A percentile compares a stretch with the other conserved stretches of the same genome.
Evolutionary conservation across 1,140 invertebrate genomes (phyloP).

Genomic region (Zaprionus davidi): DNA sequence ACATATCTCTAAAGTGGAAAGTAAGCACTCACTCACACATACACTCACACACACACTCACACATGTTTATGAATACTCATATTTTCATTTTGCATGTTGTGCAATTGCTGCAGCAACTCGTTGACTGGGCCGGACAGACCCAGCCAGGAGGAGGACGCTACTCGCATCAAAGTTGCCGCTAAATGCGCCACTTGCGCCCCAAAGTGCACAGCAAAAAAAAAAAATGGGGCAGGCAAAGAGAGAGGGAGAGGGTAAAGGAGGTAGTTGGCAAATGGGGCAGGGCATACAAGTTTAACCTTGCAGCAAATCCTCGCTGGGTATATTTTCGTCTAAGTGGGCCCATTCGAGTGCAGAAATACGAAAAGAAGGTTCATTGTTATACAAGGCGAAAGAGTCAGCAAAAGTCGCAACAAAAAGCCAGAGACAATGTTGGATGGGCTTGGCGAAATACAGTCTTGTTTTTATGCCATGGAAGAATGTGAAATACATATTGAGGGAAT

Average conservation of each 20-base stretch:
- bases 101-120: conserved; percentile 20
- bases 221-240: not conserved
- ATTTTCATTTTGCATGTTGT: conserved; percentile 56
- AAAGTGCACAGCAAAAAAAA: conserved; percentile 40
- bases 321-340: conserved; percentile 11
- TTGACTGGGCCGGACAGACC: not conserved
- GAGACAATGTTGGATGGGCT: not conserved
- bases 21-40: conserved; percentile 22
- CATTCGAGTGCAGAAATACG: conserved; percentile 17
- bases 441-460: not conserved
- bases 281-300: conserved; percentile 22
- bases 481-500: not conserved
- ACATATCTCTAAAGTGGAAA: conserved; percentile 70
- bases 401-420: conserved; percentile 13
- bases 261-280: not conserved
- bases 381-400: conserved; percentile 20
- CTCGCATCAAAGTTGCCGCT: conserved; percentile 43
- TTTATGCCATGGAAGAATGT: not conserved
- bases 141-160: conserved; percentile 11
- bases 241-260: not conserved
- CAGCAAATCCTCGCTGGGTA: conserved; percentile 17
- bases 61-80: conserved; percentile 20
- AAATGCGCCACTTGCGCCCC: conserved; percentile 35
- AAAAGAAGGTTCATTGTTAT: conserved; percentile 23
- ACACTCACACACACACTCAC: not conserved